These are phyloP conservation scores for Zoroaster sp. DNA, from an alignment of 53 echinoderm and acorn worm species.

Conservation along the genomic window DNA sequence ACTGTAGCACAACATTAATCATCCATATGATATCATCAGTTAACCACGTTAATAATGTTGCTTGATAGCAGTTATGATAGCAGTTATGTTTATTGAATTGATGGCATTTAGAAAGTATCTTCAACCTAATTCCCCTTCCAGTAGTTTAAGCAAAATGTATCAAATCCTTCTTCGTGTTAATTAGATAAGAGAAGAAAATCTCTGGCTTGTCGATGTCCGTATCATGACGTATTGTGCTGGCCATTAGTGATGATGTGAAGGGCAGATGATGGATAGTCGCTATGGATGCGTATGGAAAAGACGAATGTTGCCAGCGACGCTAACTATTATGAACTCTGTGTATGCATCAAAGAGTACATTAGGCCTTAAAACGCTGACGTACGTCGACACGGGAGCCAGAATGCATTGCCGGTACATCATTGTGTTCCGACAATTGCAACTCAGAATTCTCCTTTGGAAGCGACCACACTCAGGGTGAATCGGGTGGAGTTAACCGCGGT, in stretches of 20 bases:
- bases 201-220: not conserved
- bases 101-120: not conserved
- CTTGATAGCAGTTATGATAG: not conserved
- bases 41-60: too few relatives aligned
- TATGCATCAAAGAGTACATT: too few relatives aligned
- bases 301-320: not conserved
- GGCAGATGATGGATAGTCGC: not conserved
- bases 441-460: too few relatives aligned
- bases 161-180: not conserved
- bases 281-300: not conserved
- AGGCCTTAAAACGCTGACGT: too few relatives aligned
- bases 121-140: not conserved
- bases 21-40: too few relatives aligned
- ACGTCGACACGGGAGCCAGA: too few relatives aligned
- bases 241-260: not conserved
- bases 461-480: too few relatives aligned
- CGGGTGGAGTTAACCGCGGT: too few relatives aligned
- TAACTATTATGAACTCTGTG: too few relatives aligned
- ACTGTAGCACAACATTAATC: too few relatives aligned
- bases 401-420: too few relatives aligned
- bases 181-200: not conserved
- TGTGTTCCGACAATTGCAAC: too few relatives aligned
- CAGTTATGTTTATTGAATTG: not conserved
- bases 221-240: not conserved
- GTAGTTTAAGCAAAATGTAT: not conserved